Evolutionary conservation across 1,140 invertebrate species (phyloP), one percentile per base, ranked within the genome.

Genomic region (Ctenoplectra terminalis): DNA sequence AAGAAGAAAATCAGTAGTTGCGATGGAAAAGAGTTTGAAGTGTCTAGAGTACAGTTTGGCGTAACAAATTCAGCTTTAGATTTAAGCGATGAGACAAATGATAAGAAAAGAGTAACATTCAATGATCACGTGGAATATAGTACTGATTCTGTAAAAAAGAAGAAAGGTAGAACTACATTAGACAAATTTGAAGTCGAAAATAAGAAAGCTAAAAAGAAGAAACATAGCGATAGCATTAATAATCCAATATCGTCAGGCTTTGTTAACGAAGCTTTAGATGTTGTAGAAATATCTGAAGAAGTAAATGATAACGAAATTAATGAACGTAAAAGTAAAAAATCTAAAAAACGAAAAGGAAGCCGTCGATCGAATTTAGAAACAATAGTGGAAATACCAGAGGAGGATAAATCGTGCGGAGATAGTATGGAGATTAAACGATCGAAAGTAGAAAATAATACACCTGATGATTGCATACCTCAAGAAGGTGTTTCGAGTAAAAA

Each of bases 111-210:
- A 9, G 93, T 93, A 13, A 93, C 90, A 58, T 94, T 94, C 74
- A 93, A 92, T 66, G 90, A 93, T 66, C 88, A 89, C 40, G 73
- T 94, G 9, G 92, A 94, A 70, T 94, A 90, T 48, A 91, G 89
- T 69, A 89, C 86, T 7, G 91, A 93, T 87, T 81, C 64, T 0
- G 64, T 73, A 5, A 90, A 91, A 40, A 90, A 90, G 40, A 92
- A 90, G 26, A 86, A 81, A 34, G 89, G 77, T n/a, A 89, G 81
- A 52, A 83, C 61, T 13, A 93, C 89, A 70, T 83, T 93, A 17
- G 93, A 93, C 72, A 93, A 91, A 86, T 93, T 92, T 73, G 93
- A 93, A 77, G 88, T 94, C 23, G 89, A 91, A 34, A 91, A 89
- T 80, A 82, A 84, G n/a, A 93, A 91, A 72, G 64, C 80, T 20